Conservation (phyloP, 2,797 vertebrate species). For the Dromococcyx pavoninus region DNA sequence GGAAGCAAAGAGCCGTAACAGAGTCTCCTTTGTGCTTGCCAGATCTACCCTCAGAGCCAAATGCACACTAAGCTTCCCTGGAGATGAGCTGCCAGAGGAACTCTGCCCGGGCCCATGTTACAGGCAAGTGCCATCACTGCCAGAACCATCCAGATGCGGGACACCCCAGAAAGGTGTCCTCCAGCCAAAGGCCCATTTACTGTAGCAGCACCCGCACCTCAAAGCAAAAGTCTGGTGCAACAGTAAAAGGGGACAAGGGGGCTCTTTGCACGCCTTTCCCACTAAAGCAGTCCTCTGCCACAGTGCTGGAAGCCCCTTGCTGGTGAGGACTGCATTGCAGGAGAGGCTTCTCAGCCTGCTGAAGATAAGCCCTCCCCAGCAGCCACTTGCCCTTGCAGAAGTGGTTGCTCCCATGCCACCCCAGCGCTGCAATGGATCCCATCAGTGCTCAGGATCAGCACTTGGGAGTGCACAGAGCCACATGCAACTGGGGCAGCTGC, state of each 20-base stretch:
- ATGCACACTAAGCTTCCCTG: background rate
- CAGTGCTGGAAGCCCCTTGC: rapidly evolving
- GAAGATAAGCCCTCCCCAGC: rapidly evolving
- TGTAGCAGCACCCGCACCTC: background rate
- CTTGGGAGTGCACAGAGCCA: rapidly evolving
- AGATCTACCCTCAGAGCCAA: background rate
- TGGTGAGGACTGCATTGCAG: rapidly evolving
- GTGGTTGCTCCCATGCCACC: rapidly evolving
- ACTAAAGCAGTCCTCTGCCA: rapidly evolving
- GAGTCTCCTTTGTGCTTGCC: background rate
- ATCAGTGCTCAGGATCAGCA: background rate
- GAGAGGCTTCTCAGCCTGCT: background rate
- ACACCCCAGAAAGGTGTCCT: too few relatives aligned
- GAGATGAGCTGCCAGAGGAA: rapidly evolving
- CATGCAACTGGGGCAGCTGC: background rate
- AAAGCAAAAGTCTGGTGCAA: background rate
- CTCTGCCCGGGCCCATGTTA: background rate
- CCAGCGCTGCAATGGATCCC: background rate
- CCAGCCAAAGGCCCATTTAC: background rate
- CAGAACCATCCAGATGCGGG: background rate
- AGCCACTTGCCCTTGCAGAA: background rate
- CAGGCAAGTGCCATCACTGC: rapidly evolving
- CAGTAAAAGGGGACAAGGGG: background rate
- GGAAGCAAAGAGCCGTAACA: background rate
- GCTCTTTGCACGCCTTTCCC: background rate